These are phyloP conservation scores for Pachycephus smyrnensis DNA, from an alignment of 2,888 invertebrate species.

Conservation along the genomic window DNA sequence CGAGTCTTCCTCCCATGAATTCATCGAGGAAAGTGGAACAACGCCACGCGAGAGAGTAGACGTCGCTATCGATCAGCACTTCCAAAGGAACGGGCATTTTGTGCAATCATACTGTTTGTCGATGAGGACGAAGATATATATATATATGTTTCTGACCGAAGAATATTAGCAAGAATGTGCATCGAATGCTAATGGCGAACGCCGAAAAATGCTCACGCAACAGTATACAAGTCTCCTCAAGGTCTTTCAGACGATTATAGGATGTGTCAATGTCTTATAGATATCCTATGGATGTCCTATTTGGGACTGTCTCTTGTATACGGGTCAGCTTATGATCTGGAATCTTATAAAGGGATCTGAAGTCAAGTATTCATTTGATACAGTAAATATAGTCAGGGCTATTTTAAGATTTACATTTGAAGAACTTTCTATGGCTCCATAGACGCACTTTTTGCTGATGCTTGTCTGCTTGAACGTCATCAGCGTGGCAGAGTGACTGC, in stretches of 20 bases:
- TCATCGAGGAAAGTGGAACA: conserved; percentile 36
- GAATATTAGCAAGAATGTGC: neutral
- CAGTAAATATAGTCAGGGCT: neutral
- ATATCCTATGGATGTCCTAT: neutral
- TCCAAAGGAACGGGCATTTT: neutral
- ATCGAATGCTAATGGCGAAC: neutral
- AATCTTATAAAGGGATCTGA: neutral
- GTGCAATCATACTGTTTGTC: neutral
- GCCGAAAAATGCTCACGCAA: neutral
- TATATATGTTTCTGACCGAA: neutral
- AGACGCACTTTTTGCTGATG: neutral
- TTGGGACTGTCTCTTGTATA: neutral
- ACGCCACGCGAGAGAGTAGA: neutral
- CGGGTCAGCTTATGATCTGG: neutral
- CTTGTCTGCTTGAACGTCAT: neutral
- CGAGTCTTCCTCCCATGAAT: conserved; percentile 23
- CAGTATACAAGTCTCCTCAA: neutral
- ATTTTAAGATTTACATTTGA: neutral
- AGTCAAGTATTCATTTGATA: neutral
- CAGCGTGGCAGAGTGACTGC: neutral
- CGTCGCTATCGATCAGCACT: neutral
- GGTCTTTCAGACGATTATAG: neutral
- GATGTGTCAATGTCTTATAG: neutral
- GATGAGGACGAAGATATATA: neutral
- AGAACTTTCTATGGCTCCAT: neutral